Evolutionary conservation across 2,797 vertebrate genomes (phyloP), one percentile per base, ranked within the genome.

Genomic region (Thripadectes ignobilis): DNA sequence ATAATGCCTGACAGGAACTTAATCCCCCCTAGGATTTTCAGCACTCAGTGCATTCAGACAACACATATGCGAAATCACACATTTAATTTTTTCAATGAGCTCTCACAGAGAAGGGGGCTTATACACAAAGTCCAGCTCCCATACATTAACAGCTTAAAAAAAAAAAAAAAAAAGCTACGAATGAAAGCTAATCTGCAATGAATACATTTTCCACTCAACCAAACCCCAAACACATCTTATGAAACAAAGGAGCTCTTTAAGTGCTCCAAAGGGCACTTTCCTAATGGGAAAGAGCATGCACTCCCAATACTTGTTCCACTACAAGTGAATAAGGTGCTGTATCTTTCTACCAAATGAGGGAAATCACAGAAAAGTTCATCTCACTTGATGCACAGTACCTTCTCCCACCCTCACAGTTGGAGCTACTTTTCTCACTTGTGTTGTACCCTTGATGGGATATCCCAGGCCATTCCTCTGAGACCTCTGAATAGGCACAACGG

Each of bases 191-290:
- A 95, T 81, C 51, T 72, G 75, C 62, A 92, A 51, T 38, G 54
- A 93, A 94, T 81, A 78, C 13, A 86, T 90, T 34, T 94, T 83
- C 65, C 0, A 2, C 83, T 89, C 74, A 95, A 45, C 21, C 23
- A 77, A 81, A 82, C 27, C 16, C 52, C 71, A 90, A 92, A 92
- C 45, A 62, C 0, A 0, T 75, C 89, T 88, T 38, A 61, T 57
- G 51, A 91, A 90, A 94, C 80, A 92, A 83, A 95, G 39, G 58
- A 88, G 34, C 30, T 81, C 48, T 66, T 74, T 36, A 89, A 83
- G 69, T 36, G 59, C 52, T 94, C 73, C 85, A 71, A 86, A 79
- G 52, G 34, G 22, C 45, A 62, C 78, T 75, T 85, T 83, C 45
- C 54, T 92, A 57, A 82, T 16, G 39, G 20, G 2, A 3, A 62